Evolutionary conservation across 2,888 invertebrate species (phyloP), one percentile per base, ranked within the genome.

Genomic region (Malthinus flaveolus): DNA sequence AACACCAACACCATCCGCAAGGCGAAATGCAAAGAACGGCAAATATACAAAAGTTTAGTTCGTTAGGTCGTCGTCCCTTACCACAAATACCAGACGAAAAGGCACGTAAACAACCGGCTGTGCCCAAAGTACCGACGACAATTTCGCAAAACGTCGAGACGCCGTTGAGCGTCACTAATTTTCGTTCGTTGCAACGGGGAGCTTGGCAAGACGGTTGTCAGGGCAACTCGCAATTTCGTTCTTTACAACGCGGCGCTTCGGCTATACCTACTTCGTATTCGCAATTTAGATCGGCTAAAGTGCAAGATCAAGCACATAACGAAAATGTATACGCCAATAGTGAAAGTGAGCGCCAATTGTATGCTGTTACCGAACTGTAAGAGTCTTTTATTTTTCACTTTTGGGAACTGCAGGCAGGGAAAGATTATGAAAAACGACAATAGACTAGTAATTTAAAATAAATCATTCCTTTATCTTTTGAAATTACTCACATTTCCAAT

Each of bases 351-450:
- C 77, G 80, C 61, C 79, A 79, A 63, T 67, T 91, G 65, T 91
- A 90, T 74, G 90, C 90, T 48, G 89, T 91, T 65, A 88, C 91
- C 54, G 88, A 85, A 74, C 81, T 87, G 80, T 87, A 85, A 80
- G 49, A 58, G 59, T 45, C 56, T 58, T 66, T 71, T 69, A 66
- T 52, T 62, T 66, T 64, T 68, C 66, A 63, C 64, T 67, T 74
- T 77, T 77, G 75, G 78, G 78, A 74, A 73, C 75, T 79, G 78
- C 78, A 78, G 78, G 78, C 78, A 79, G 77, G 15, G 44, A 33
- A 37, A 45, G 34, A 51, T 42, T n/a, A n/a, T n/a, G n/a, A n/a
- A 37, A 47, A 23, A 6, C 45, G 59, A 49, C 56, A 59, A 55
- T 59, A 59, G 59, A 32, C 35, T 32, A 34, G 45, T 32, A 35